Conservation (phyloP, 2,797 vertebrate genomes). For the Malacoraja senta region DNA sequence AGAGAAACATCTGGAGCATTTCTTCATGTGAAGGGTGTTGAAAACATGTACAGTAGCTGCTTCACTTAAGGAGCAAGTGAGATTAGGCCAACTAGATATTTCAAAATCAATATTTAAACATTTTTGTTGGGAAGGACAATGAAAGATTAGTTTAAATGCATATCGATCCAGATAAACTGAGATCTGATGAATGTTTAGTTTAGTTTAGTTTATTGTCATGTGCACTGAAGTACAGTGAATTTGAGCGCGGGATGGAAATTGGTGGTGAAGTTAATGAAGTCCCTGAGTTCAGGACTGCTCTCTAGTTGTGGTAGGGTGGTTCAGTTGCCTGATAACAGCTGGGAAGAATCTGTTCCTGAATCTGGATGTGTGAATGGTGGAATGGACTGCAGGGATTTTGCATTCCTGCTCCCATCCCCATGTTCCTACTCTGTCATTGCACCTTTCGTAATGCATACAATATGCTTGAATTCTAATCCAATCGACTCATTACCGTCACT, state of each 20-base stretch:
- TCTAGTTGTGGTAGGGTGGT: too few relatives aligned
- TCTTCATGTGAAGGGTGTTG: background rate
- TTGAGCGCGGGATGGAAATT: too few relatives aligned
- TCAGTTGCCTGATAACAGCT: too few relatives aligned
- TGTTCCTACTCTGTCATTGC: background rate
- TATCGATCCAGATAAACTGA: background rate
- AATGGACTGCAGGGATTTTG: too few relatives aligned
- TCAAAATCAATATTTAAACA: background rate
- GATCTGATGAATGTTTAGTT: too few relatives aligned
- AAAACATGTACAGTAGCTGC: background rate
- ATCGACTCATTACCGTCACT: constrained; percentile 44
- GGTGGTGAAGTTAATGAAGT: too few relatives aligned
- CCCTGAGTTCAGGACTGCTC: too few relatives aligned
- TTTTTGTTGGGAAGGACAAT: background rate
- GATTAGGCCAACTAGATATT: background rate
- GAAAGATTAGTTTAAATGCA: background rate
- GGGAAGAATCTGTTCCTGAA: too few relatives aligned
- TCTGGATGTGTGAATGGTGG: background rate
- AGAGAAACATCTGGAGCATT: background rate
- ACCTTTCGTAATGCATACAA: background rate
- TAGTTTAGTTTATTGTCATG: too few relatives aligned
- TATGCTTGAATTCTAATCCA: background rate
- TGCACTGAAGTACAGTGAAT: too few relatives aligned
- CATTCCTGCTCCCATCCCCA: background rate
- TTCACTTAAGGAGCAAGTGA: background rate